Base-by-base conservation (phyloP, 2,888 invertebrate genomes). In the Leptarthrus brevirostris region DNA sequence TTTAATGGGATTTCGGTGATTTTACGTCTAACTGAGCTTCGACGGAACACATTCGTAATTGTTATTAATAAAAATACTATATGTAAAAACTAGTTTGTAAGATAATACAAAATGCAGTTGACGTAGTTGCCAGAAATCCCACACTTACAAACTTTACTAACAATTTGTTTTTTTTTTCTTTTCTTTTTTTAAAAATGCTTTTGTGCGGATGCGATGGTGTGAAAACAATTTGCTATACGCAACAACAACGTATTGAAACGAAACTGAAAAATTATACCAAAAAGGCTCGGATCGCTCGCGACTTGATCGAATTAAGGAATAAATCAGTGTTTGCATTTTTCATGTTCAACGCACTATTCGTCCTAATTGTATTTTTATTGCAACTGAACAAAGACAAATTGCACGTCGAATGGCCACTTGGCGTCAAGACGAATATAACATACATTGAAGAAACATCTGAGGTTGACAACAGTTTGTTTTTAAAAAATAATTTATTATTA, bases 331-430 rank as follows among this genome's bases (percentile, higher is more conserved):
- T 97, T 87, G 95, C 95, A 85, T 97, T 98, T 92, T 94, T 98
- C 89, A 98, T 98, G 97, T 93, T 98, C 90, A 99, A 98, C 91
- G 95, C 97, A 86, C 92, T 98, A 85, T 98, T 98, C 92, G 96
- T 98, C 86, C 92, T 98, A 88, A 95, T 97, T 87, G 97, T 98
- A 84, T 96, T 98, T 89, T 93, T 98, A 87, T 93, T 99, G 86
- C 98, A 98, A 92, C 91, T 98, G 87, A 97, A 98, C 89, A 97
- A 97, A 92, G 96, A 97, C 89, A 94, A 95, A 88, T 91, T 98
- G 86, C 96, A 97, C 89, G 92, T 97, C 87, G 91, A 95, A 88
- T 97, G 97, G 97, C 97, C 97, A 85, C 90, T 96, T 85, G 95
- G 95, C 86, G 93, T 95, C 87, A 93, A 93, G 89, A 95, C 94